phyloP scores from a whole-genome alignment of 1,140 invertebrate species.

The Mya arenaria region DNA sequence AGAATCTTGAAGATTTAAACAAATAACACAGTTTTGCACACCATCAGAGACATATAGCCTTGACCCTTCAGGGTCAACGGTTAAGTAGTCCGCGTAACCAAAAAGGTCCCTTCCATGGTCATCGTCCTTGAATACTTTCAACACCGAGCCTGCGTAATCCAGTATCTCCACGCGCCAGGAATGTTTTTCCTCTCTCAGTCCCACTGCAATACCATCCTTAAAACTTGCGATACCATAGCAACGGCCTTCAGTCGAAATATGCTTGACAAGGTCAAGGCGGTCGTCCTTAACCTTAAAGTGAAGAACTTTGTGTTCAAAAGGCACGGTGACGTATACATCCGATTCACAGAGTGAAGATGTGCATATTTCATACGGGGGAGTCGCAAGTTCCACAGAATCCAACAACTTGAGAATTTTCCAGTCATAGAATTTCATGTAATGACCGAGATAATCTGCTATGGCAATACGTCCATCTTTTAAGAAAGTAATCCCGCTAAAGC shows the following conservation, averaged over 20 bases:
- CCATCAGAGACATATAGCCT: conserved; percentile 41
- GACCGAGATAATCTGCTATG: conserved; percentile 32
- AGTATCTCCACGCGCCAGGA: conserved; percentile 39
- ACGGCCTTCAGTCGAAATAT: conserved; percentile 42
- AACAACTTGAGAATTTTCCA: conserved; percentile 33
- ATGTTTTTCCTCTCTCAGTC: conserved; percentile 33
- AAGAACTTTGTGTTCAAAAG: conserved; percentile 32
- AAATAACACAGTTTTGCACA: conserved; percentile 7
- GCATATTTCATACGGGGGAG: conserved; percentile 40
- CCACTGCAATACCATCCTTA: conserved; percentile 14
- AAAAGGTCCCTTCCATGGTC: conserved; percentile 20
- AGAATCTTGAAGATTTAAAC: conserved; percentile 29
- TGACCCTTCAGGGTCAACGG: conserved; percentile 20
- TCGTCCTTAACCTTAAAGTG: conserved; percentile 11
- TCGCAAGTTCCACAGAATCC: conserved; percentile 5
- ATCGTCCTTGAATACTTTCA: conserved; percentile 45
- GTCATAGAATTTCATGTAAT: conserved; percentile 45
- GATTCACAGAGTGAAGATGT: neutral
- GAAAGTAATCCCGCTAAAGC: conserved; percentile 45
- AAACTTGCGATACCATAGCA: conserved; percentile 44
- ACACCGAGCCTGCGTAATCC: conserved; percentile 14
- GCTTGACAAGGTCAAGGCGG: neutral
- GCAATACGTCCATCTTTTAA: conserved; percentile 41
- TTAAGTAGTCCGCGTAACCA: conserved; percentile 37
- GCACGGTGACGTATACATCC: conserved; percentile 32